Evolutionary conservation across 2,888 invertebrate species (phyloP), one percentile per base, ranked within the genome.

Genomic region (Limnephilus lunatus): DNA sequence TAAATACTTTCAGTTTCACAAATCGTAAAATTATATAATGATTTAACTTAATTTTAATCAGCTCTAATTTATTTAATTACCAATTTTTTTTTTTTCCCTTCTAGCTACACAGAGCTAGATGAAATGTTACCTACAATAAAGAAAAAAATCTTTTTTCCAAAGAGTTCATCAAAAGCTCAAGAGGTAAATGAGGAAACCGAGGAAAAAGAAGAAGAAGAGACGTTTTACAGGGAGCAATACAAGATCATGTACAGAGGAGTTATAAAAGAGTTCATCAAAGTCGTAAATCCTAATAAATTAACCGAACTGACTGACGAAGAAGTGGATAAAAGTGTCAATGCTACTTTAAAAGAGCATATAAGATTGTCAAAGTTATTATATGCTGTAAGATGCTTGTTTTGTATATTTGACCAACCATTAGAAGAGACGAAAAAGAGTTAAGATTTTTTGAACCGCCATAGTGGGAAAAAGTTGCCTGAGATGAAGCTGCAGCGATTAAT

Each of bases 291-390:
- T 0, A 94, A 90, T 44, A 87, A 11, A 44, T 31, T 90, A 2
- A 85, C 25, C 19, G 89, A 91, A 48, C 39, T 90, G 94, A 48
- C 93, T 94, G 3, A 94, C 94, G 96, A 95, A 93, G 95, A 94
- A 94, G 94, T 92, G 94, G 94, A 93, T 53, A 94, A 94, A 94
- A 95, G 90, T 94, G 87, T 93, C 91, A 96, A 96, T 94, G 93
- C 94, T 11, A 96, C 95, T 93, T 94, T 96, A 81, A 95, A 96
- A 93, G 95, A 95, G 86, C 95, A 95, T 90, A 95, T 97, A 81
- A 95, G 95, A 85, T 95, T 97, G 3, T 96, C 97, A 1, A 95
- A 95, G 86, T 95, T 96, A 92, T 94, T 97, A 19, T 96, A 96
- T 93, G 96, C 96, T 95, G 97, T 97, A 95, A 95, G 94, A 93